Conservation (phyloP, 1,140 invertebrate genomes). For the Tetramorium simillimum region DNA sequence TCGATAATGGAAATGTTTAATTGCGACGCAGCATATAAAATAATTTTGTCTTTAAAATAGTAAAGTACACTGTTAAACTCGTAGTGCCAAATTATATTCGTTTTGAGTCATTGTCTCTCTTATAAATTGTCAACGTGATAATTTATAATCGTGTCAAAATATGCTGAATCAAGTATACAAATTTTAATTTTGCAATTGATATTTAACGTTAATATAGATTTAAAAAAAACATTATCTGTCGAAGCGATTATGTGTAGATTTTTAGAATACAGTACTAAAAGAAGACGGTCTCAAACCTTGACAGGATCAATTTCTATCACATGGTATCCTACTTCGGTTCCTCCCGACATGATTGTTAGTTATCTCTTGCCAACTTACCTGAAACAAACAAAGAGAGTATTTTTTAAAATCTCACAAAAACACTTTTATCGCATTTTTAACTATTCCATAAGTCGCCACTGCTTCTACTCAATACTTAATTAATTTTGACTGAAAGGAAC, state of each 20-base stretch:
- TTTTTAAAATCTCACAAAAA: background rate
- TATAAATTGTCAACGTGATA: background rate
- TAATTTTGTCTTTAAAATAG: background rate
- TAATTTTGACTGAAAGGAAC: too few species aligned
- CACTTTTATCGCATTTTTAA: background rate
- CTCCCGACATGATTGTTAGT: background rate
- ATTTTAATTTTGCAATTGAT: background rate
- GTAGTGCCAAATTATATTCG: too few species aligned
- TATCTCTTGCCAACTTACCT: constrained; percentile 62
- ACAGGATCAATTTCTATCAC: constrained; percentile 13
- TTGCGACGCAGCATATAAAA: background rate
- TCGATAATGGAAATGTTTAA: constrained; percentile 9
- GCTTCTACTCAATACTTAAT: too few species aligned
- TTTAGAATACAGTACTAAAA: background rate
- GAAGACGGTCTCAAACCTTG: constrained; percentile 32
- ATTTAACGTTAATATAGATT: background rate
- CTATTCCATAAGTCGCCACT: too few species aligned
- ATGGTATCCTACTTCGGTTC: background rate
- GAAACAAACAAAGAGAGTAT: constrained; percentile 51
- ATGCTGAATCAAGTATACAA: background rate
- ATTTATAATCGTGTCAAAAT: background rate
- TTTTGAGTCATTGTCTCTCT: background rate
- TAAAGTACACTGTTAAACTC: too few species aligned
- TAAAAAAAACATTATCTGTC: background rate
- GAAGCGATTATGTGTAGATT: background rate